Evolutionary conservation across 2,113 vertebrate genomes (phyloP), one percentile per base, ranked within the genome.

Genomic region (Oreochromis spilurus): DNA sequence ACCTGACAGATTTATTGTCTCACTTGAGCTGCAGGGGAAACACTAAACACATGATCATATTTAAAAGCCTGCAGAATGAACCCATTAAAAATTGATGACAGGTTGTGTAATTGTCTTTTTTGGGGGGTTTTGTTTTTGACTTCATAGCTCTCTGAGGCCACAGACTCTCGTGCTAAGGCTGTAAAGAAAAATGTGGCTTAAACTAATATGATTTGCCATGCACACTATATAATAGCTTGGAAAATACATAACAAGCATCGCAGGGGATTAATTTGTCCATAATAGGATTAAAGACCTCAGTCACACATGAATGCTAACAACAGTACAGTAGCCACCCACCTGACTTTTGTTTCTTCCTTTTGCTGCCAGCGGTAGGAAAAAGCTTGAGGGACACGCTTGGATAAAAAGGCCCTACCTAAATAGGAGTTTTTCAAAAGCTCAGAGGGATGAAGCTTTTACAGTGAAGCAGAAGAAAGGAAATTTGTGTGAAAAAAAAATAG

Each of bases 251-350:
- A 75, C 57, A 78, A 83, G 87, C 50, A 83, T 81, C 10, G 78
- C 52, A 58, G 60, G 48, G 86, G 84, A 90, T 88, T 54, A 81
- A 89, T 87, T 82, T 81, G 55, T 70, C 38, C 19, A 60, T 70
- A 86, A 91, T 89, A 82, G 86, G 82, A 88, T 93, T 84, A 92
- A 24, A 85, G 54, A 80, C 43, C 48, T 83, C 31, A 26, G 62
- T 65, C 77, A 86, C 62, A 90, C 82, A 89, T 26, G 87, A 85
- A 88, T 84, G 83, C 79, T 75, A 87, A 40, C 75, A 83, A 38
- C n/a, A 88, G 75, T 11, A 6, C 43, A 17, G 55, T 14, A 48
- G 24, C 10, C 54, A 81, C 43, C 48, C 17, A 58, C 17, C 60
- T 81, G 11, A 38, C 43, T 38, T 40, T 79, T 43, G n/a, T 83